A percentile compares a stretch with the other conserved stretches of the same genome.
Evolutionary conservation across 2,888 invertebrate genomes (phyloP).

Genomic region (Diadegma fenestrale): DNA sequence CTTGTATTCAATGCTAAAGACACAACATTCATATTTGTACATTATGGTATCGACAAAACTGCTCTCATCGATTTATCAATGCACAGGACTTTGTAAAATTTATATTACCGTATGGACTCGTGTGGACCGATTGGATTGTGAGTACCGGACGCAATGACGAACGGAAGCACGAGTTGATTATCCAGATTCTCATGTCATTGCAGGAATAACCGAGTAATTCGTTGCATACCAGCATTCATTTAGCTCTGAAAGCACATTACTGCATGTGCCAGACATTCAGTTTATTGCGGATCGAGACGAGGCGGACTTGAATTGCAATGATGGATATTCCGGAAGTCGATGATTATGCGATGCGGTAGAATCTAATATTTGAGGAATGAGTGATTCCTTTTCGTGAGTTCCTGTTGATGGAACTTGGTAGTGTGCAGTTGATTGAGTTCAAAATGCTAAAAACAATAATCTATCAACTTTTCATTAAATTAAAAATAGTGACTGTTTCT

Average conservation of each 20-base stretch:
- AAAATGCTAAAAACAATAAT: not conserved
- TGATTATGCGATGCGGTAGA: not conserved
- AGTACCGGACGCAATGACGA: not conserved
- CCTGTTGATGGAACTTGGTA: not conserved
- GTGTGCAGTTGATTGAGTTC: not conserved
- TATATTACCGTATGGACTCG: not conserved
- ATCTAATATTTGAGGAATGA: not conserved
- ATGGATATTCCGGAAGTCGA: not conserved
- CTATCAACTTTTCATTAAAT: not conserved
- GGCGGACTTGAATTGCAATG: not conserved
- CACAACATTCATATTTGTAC: not conserved
- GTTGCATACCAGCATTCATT: not conserved
- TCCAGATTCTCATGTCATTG: not conserved
- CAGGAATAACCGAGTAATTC: not conserved
- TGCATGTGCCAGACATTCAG: conserved; percentile 13
- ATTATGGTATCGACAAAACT: not conserved
- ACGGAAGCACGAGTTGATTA: conserved; percentile 14
- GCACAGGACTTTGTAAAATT: not conserved
- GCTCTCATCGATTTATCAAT: not conserved
- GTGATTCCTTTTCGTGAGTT: not conserved
- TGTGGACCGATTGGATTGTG: not conserved
- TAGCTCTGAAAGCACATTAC: not conserved
- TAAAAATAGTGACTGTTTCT: not conserved
- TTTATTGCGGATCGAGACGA: not conserved
- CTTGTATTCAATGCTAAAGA: not conserved